Evolutionary conservation across 2,888 invertebrate species (phyloP).

Genomic region (Cryptosula pallasiana): DNA sequence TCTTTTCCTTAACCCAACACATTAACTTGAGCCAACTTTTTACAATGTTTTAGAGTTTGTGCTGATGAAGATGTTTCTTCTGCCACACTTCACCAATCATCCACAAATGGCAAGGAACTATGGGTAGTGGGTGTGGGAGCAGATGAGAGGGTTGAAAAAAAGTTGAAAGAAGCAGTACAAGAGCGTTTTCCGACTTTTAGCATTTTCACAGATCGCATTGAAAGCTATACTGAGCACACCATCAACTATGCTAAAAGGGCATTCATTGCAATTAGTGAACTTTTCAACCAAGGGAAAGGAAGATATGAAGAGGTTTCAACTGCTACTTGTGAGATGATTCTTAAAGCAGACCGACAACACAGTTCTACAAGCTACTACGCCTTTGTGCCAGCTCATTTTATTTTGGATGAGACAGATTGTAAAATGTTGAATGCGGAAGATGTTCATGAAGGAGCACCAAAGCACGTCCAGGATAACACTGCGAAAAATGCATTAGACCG

Average conservation of each 20-base stretch:
- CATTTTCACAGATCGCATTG: not conserved
- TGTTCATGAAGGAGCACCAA: not conserved
- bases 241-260: not conserved
- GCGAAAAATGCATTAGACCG: not conserved
- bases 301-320: not conserved
- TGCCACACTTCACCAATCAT: not conserved
- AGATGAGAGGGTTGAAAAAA: not conserved
- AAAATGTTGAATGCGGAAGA: not conserved
- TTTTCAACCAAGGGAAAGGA: not conserved
- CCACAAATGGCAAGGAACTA: not conserved
- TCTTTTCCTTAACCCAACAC: too few species aligned
- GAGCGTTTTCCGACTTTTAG: not conserved
- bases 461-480: not conserved
- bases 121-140: not conserved
- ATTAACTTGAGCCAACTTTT: too few species aligned
- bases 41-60: too few species aligned
- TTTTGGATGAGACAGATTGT: not conserved
- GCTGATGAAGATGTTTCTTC: not conserved
- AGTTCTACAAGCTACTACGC: not conserved
- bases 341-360: not conserved
- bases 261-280: not conserved
- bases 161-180: not conserved
- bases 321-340: not conserved
- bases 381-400: not conserved
- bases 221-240: not conserved